Evolutionary conservation across 1,140 invertebrate species (phyloP).

Genomic region (Halyomorpha halys): DNA sequence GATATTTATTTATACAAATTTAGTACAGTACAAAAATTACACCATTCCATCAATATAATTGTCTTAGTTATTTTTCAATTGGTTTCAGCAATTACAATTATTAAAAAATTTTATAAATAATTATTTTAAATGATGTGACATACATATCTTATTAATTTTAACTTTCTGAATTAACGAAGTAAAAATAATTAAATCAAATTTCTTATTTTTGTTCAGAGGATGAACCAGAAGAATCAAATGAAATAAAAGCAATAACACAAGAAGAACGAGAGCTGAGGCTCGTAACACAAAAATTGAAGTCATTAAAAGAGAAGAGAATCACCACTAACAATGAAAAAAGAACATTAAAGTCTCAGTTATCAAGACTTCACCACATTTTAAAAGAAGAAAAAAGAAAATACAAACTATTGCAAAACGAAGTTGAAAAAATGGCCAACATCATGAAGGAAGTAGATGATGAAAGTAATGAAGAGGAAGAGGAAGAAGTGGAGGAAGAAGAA

Average conservation of each 20-base stretch:
- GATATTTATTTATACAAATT: no score
- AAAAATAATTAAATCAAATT: neutral
- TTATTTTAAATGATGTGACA: no score
- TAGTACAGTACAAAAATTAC: no score
- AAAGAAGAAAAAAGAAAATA: constrained; percentile 41
- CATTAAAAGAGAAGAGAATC: constrained; percentile 62
- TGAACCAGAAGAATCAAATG: neutral
- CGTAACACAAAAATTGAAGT: constrained; percentile 62
- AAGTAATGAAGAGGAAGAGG: constrained; percentile 43
- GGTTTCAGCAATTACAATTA: no score
- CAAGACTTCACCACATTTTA: constrained; percentile 63
- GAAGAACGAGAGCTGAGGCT: constrained; percentile 60
- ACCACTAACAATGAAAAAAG: constrained; percentile 66
- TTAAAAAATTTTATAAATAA: no score
- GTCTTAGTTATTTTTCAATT: no score
- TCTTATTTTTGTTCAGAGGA: constrained; percentile 15
- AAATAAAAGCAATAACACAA: constrained; percentile 48
- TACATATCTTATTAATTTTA: no score
- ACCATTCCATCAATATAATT: no score
- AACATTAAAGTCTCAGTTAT: constrained; percentile 64
- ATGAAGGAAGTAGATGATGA: constrained; percentile 70
- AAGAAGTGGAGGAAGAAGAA: constrained; percentile 44
- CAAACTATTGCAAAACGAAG: constrained; percentile 63
- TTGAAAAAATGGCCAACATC: constrained; percentile 76
- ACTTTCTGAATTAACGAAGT: no score